Conservation (phyloP, 1,140 invertebrate species). For the Saxidomus purpurata region DNA sequence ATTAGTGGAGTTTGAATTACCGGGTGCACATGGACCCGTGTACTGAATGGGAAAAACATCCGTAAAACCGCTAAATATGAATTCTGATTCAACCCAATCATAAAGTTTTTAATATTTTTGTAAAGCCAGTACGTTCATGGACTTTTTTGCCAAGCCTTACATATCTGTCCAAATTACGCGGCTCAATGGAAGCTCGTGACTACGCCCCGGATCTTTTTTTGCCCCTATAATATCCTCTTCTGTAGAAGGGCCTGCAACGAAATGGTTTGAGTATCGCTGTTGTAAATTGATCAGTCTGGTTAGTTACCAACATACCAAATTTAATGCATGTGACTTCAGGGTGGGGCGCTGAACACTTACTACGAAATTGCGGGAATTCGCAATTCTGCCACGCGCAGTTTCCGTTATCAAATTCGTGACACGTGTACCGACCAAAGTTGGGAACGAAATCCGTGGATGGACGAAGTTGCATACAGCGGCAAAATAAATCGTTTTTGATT, state of each 20-base stretch:
- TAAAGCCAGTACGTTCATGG: too few species aligned
- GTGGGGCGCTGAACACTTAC: neutral
- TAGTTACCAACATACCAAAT: neutral
- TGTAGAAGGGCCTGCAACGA: neutral
- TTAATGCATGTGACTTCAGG: neutral
- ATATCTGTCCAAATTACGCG: too few species aligned
- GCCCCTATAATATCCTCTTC: neutral
- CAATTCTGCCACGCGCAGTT: too few species aligned
- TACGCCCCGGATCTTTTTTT: too few species aligned
- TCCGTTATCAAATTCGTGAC: neutral
- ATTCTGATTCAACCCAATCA: too few species aligned
- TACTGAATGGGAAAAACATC: too few species aligned
- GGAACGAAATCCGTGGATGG: neutral
- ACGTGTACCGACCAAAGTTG: neutral
- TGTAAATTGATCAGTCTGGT: neutral
- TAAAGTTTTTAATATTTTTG: too few species aligned
- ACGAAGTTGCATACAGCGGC: neutral
- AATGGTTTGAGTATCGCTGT: neutral
- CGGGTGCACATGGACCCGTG: too few species aligned
- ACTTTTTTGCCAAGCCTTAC: too few species aligned
- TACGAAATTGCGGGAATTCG: neutral
- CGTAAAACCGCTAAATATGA: too few species aligned
- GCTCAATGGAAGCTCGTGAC: too few species aligned
- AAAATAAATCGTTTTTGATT: conserved; percentile 35
- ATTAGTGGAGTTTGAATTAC: too few species aligned